These are phyloP conservation scores for Ficedula albicollis DNA, from an alignment of 2,797 vertebrate genomes.

Conservation along the genomic window DNA sequence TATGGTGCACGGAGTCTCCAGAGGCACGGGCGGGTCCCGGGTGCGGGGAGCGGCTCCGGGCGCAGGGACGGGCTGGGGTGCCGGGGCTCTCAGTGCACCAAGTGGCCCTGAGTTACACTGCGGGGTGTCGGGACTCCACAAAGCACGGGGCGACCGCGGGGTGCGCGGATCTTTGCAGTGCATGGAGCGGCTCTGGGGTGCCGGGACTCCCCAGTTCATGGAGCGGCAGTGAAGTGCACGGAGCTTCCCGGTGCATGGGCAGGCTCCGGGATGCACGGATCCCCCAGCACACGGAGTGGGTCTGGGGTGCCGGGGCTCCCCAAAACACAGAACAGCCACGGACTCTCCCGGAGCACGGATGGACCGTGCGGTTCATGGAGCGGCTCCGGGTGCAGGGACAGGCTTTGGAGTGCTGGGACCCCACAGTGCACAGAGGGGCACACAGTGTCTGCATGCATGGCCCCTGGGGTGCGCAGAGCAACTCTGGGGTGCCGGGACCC, in stretches of 20 bases:
- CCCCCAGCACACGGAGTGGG: not conserved
- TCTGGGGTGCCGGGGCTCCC: not conserved
- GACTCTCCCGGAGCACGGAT: not conserved
- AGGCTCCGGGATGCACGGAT: not conserved
- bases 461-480: not conserved
- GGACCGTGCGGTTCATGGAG: not conserved
- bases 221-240: not conserved
- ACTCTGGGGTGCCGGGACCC: rapidly evolving
- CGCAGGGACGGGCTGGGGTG: not conserved
- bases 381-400: rapidly evolving
- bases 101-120: not conserved
- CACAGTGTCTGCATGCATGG: not conserved
- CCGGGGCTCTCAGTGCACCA: not conserved
- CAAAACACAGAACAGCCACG: not conserved
- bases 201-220: rapidly evolving
- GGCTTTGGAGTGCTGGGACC: not conserved
- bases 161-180: not conserved
- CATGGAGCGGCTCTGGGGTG: not conserved
- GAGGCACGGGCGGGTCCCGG: not conserved
- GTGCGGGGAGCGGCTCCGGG: not conserved
- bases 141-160: rapidly evolving
- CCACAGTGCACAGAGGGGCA: rapidly evolving
- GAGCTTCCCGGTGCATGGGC: not conserved
- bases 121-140: too few relatives aligned
- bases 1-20: not conserved